These are phyloP conservation scores for Cancer borealis DNA, from an alignment of 2,888 invertebrate genomes.

Conservation along the genomic window DNA sequence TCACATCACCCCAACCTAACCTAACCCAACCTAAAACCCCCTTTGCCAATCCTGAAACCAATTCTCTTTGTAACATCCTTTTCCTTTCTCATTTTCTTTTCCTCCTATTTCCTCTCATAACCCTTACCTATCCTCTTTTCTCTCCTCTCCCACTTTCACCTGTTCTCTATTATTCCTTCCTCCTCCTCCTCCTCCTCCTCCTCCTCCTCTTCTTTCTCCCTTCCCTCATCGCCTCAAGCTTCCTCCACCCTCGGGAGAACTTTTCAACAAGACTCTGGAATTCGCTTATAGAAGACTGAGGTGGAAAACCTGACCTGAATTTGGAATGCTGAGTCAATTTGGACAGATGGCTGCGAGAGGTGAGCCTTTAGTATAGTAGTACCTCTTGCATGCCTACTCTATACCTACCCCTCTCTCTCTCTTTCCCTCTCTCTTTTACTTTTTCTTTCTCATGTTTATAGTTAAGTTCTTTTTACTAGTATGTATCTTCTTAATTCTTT, in stretches of 20 bases:
- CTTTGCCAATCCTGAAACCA: no score
- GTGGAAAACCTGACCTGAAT: background rate
- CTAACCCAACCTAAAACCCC: no score
- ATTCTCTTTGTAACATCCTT: no score
- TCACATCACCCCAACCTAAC: no score
- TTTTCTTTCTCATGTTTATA: no score
- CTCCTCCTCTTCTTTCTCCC: background rate
- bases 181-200: background rate
- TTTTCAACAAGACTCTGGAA: slow-evolving; percentile 22
- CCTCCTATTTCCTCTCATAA: background rate
- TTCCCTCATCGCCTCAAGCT: slow-evolving; percentile 3
- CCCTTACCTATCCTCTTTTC: background rate
- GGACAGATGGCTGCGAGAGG: slow-evolving; percentile 21
- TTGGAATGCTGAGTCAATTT: background rate
- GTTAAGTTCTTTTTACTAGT: no score
- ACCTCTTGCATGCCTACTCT: background rate
- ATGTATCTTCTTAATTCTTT: no score
- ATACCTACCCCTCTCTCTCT: background rate
- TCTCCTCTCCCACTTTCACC: background rate
- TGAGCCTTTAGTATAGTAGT: background rate
- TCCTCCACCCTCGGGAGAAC: background rate
- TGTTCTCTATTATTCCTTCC: background rate
- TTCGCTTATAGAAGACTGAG: slow-evolving; percentile 15
- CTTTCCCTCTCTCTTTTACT: background rate
- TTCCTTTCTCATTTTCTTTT: background rate